Percentiles rank a stretch among this genome's conserved stretches.
These are phyloP conservation scores for Ernsta delagoae DNA, from an alignment of 2,888 invertebrate species.

Conservation along the genomic window DNA sequence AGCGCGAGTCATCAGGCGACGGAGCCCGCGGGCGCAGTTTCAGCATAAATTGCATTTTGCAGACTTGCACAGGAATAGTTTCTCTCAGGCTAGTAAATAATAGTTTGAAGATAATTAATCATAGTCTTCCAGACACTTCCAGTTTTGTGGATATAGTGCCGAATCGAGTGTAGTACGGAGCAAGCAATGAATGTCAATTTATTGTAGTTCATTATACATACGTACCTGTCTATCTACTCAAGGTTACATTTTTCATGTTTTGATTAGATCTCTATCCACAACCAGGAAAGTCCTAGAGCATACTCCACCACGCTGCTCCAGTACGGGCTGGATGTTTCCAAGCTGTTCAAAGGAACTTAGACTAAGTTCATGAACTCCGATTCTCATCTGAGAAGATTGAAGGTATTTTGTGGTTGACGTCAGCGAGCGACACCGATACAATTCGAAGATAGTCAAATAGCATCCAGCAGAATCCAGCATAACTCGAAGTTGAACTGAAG, in stretches of 20 bases:
- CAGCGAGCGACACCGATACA: not conserved
- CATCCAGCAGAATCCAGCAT: not conserved
- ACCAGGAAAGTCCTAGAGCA: too few species aligned
- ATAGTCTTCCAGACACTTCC: conserved; percentile 24
- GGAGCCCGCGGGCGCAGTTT: conserved; percentile 25
- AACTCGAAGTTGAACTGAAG: conserved; percentile 2
- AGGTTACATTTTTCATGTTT: too few species aligned
- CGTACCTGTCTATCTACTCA: too few species aligned
- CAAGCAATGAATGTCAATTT: too few species aligned
- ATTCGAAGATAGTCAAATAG: not conserved
- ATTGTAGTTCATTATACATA: too few species aligned
- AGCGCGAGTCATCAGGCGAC: not conserved
- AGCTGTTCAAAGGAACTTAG: too few species aligned
- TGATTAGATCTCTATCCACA: too few species aligned
- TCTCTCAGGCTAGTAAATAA: conserved; percentile 19
- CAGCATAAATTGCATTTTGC: conserved; percentile 34
- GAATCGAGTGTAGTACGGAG: not conserved
- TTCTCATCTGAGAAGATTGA: too few species aligned
- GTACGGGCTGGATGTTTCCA: too few species aligned
- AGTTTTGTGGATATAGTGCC: conserved; percentile 9
- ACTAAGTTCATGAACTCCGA: too few species aligned
- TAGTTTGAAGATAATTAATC: conserved; percentile 33
- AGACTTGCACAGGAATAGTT: conserved; percentile 14
- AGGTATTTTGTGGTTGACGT: too few species aligned
- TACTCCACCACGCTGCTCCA: too few species aligned